Percentiles rank a stretch among this genome's conserved stretches.
phyloP scores from a whole-genome alignment of 1,140 invertebrate genomes.

The Phortica variegata region DNA sequence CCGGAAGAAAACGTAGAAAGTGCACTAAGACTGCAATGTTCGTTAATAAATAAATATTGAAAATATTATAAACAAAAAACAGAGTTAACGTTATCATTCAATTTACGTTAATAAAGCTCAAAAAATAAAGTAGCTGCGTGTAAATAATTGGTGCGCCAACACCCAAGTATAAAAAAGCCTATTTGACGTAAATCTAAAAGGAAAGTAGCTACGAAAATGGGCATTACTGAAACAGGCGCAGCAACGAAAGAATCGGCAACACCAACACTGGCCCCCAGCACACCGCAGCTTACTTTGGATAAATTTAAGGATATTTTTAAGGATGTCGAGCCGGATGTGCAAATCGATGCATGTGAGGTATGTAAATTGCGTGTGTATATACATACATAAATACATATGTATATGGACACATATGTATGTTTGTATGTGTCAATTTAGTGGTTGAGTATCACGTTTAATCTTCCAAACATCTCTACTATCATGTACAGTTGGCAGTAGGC shows the following conservation, averaged over 20 bases:
- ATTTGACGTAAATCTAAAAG: conserved; percentile 2
- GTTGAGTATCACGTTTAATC: conserved; percentile 7
- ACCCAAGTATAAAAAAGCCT: too few relatives aligned
- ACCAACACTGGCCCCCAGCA: conserved; percentile 19
- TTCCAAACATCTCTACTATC: neutral
- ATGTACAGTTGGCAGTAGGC: conserved; percentile 63
- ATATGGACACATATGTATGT: neutral
- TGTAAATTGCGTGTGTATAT: neutral
- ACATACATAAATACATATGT: conserved; percentile 2
- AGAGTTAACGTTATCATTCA: too few relatives aligned
- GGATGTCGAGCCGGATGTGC: conserved; percentile 42
- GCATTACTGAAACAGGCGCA: conserved; percentile 36
- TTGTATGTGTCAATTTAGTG: too few relatives aligned
- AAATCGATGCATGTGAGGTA: conserved; percentile 51
- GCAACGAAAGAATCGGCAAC: conserved; percentile 14
- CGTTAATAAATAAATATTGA: neutral
- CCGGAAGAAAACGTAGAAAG: conserved; percentile 7
- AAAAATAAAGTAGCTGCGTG: neutral
- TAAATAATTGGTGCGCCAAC: conserved; percentile 2
- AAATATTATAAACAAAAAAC: conserved; percentile 4
- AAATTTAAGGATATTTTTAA: conserved; percentile 49
- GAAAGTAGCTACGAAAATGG: conserved; percentile 29
- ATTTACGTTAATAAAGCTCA: neutral
- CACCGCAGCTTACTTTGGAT: conserved; percentile 36
- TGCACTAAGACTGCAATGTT: neutral